A percentile compares a stretch with the other conserved stretches of the same genome.
These are phyloP conservation scores for Ptyas mucosa DNA, from an alignment of 2,113 vertebrate genomes.

Conservation along the genomic window DNA sequence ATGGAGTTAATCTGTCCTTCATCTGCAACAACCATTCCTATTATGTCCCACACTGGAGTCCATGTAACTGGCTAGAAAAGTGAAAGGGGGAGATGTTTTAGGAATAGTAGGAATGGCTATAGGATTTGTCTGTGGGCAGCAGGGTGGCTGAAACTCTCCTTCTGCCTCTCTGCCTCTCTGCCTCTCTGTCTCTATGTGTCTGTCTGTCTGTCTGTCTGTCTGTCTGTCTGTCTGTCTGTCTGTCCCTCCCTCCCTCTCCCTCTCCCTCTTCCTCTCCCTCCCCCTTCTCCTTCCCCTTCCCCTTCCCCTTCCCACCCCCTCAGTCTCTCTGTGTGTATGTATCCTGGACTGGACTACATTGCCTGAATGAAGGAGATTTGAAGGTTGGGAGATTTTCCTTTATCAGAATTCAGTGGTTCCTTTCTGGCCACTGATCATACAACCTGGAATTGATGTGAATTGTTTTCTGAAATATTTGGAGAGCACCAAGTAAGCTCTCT, in stretches of 20 bases:
- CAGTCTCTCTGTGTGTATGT: too few relatives aligned
- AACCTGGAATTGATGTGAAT: not conserved
- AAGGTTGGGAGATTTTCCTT: not conserved
- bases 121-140: not conserved
- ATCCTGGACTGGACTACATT: not conserved
- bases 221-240: too few relatives aligned
- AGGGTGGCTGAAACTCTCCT: not conserved
- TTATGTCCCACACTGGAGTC: not conserved
- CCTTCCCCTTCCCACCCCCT: too few relatives aligned
- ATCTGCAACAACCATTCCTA: not conserved
- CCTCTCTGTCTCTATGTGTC: too few relatives aligned
- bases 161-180: not conserved
- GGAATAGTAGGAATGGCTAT: not conserved
- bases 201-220: too few relatives aligned
- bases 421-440: not conserved
- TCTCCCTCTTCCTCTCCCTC: too few relatives aligned
- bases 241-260: too few relatives aligned
- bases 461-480: not conserved
- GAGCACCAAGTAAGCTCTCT: not conserved
- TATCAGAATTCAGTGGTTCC: not conserved
- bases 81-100: not conserved
- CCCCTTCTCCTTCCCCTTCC: too few relatives aligned
- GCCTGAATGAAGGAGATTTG: not conserved
- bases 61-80: not conserved
- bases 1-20: not conserved